Base-by-base conservation (phyloP, 2,888 invertebrate genomes). In the Epirrita christyi region DNA sequence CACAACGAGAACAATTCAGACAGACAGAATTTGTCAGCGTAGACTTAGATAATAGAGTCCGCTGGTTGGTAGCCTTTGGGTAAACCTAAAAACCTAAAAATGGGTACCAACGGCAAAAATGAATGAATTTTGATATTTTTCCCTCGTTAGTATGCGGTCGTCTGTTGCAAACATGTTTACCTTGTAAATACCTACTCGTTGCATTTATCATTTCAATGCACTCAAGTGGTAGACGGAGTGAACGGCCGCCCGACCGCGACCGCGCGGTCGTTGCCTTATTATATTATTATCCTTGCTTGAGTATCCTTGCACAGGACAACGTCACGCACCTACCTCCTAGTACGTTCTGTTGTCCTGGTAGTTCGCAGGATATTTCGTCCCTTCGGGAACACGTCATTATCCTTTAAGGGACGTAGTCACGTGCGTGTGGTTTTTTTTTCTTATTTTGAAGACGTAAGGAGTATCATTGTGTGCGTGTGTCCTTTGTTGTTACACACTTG, bases 321-420 rank as follows among this genome's bases (percentile, higher is more conserved):
- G 78, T 77, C 73, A 78, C 71, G 71, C 66, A 47, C 59, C 58
- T 62, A 79, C 76, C 82, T 85, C 85, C 78, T 76, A 60, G 70
- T 67, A 64, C 72, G 71, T 77, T 85, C 85, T 92, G 89, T 71
- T 71, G 71, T 80, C 92, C 86, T 92, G 79, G 92, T 92, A 88
- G 59, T 73, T 78, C 76, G 87, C 92, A 92, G 92, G 92, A 92
- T 92, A 92, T 89, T 92, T 92, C 80, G 92, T 92, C 92, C 92
- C 92, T 92, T 92, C 90, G 92, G 92, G 92, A 92, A 86, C 83
- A 79, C 72, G 76, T 74, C 72, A 68, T 69, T 64, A 69, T 78
- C 84, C 82, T 84, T 82, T 83, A 85, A 86, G 85, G 87, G 86
- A 78, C 68, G 49, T 44, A 51, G 59, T 47, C 64, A 64, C 60